Percentiles rank a stretch among this genome's conserved stretches.
These are phyloP conservation scores for Drosophila ananassae DNA, from an alignment of 1,140 invertebrate genomes.

Conservation along the genomic window DNA sequence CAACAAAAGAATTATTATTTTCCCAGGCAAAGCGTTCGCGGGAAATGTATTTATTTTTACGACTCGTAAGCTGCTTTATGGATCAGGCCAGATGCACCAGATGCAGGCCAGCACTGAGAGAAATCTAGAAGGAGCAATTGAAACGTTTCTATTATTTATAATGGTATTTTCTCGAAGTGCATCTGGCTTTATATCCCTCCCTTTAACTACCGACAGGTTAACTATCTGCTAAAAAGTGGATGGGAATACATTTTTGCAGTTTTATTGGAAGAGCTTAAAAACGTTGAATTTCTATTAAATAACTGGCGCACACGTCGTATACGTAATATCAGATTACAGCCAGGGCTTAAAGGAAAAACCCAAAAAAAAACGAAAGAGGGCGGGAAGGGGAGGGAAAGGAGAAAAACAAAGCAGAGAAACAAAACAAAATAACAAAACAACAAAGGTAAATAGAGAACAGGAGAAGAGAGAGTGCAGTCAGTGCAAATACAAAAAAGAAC, in stretches of 20 bases:
- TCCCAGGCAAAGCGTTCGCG: neutral
- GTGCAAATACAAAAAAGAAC: slow-evolving; percentile 63
- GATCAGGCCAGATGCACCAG: slow-evolving; percentile 29
- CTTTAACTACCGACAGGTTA: slow-evolving; percentile 58
- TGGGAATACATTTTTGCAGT: slow-evolving; percentile 50
- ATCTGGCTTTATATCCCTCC: slow-evolving; percentile 10
- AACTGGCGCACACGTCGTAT: slow-evolving; percentile 75
- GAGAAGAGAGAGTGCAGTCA: slow-evolving; percentile 32
- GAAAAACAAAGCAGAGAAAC: slow-evolving; percentile 37
- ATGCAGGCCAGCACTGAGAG: slow-evolving; percentile 32
- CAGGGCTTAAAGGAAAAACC: slow-evolving; percentile 66
- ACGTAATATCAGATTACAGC: slow-evolving; percentile 80
- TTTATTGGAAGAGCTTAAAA: slow-evolving; percentile 73
- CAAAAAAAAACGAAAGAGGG: slow-evolving; percentile 2
- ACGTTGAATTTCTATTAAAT: slow-evolving; percentile 80
- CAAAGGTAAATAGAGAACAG: slow-evolving; percentile 71
- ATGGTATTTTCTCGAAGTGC: neutral
- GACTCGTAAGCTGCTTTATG: slow-evolving; percentile 55
- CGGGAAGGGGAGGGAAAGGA: slow-evolving; percentile 14
- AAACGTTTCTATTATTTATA: neutral
- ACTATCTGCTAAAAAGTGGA: slow-evolving; percentile 58
- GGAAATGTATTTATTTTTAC: slow-evolving; percentile 41
- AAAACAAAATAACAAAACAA: slow-evolving; percentile 73
- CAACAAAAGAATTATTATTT: slow-evolving; percentile 47
- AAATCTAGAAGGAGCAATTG: neutral